Conservation (phyloP, 2,113 vertebrate genomes). For the Hippocampus zosterae region DNA sequence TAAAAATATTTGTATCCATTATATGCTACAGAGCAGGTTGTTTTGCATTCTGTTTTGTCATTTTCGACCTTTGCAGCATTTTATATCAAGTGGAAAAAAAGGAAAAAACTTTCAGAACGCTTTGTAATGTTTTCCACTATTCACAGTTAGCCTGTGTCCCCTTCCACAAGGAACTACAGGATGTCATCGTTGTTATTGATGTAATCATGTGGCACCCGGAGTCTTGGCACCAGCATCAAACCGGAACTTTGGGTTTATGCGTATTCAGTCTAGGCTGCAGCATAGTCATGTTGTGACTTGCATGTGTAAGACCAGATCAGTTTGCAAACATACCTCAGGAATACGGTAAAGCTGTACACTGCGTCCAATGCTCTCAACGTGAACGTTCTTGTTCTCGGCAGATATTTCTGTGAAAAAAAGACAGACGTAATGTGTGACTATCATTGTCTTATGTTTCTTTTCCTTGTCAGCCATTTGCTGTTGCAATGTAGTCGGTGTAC, state of each 20-base stretch:
- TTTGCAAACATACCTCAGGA: conserved; percentile 18
- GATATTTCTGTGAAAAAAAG: not conserved
- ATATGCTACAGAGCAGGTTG: not conserved
- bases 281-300: conserved; percentile 43
- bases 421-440: not conserved
- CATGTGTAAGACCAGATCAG: not conserved
- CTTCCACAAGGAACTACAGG: not conserved
- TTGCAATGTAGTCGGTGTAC: no score
- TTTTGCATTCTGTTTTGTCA: not conserved
- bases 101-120: not conserved
- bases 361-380: not conserved
- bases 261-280: conserved; percentile 1
- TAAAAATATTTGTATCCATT: not conserved
- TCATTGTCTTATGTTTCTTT: not conserved
- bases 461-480: not conserved
- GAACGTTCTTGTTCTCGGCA: not conserved
- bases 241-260: not conserved
- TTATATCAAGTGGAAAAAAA: not conserved
- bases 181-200: not conserved
- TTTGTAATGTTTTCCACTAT: not conserved
- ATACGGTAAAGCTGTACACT: not conserved
- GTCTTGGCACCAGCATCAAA: not conserved
- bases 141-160: not conserved
- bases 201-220: no score
- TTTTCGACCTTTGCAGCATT: not conserved